A percentile compares a stretch with the other conserved stretches of the same genome.
Conservation (phyloP, 2,113 vertebrate genomes). For the Zonotrichia leucophrys region DNA sequence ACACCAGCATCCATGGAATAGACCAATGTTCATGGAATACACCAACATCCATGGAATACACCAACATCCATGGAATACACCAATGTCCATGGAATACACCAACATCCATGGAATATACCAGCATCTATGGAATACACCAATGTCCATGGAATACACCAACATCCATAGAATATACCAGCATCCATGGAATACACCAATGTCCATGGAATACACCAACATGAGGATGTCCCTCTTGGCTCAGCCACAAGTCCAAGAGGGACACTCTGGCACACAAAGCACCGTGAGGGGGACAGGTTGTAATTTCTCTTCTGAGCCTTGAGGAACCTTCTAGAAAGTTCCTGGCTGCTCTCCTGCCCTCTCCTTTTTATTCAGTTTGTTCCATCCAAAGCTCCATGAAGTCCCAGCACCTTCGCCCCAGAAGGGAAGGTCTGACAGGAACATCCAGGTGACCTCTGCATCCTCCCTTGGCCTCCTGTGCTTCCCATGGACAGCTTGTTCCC, state of each 20-base stretch:
- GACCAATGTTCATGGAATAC: accelerated
- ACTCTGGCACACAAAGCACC: not conserved
- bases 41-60: accelerated
- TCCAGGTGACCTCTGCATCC: not conserved
- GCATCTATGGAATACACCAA: accelerated
- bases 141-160: accelerated
- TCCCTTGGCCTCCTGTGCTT: not conserved
- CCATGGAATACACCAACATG: not conserved
- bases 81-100: accelerated
- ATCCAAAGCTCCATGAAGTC: not conserved
- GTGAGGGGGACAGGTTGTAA: not conserved
- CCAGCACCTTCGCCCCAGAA: not conserved
- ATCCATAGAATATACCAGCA: accelerated
- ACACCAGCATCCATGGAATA: accelerated
- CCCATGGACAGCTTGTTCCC: not conserved
- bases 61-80: accelerated
- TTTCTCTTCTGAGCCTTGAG: not conserved
- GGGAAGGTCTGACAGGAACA: not conserved
- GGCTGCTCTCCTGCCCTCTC: not conserved
- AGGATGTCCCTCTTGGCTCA: not conserved
- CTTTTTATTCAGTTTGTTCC: not conserved
- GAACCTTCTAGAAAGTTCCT: not conserved
- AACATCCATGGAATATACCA: accelerated
- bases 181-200: accelerated
- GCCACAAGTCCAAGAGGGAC: not conserved